These are phyloP conservation scores for Hyles lineata DNA, from an alignment of 2,888 invertebrate species.

Conservation along the genomic window DNA sequence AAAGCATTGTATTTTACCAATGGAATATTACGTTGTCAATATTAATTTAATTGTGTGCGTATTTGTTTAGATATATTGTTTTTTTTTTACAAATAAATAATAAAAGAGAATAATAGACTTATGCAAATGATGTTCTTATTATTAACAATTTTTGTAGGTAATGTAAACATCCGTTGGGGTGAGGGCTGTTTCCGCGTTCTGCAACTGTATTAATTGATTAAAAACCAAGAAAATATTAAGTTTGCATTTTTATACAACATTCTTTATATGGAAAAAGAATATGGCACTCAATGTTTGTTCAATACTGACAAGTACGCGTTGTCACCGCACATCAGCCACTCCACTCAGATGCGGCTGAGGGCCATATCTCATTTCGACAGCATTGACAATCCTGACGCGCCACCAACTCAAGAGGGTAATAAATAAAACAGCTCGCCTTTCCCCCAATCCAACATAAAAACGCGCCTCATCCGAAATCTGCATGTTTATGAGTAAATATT, in stretches of 20 bases:
- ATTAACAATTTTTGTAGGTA: too few species aligned
- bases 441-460: constrained; percentile 82
- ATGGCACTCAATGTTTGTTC: neutral
- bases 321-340: constrained; percentile 31
- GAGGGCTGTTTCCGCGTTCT: too few species aligned
- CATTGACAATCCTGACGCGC: constrained; percentile 65
- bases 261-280: neutral
- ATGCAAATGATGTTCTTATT: too few species aligned
- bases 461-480: constrained; percentile 83
- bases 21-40: too few species aligned
- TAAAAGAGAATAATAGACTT: too few species aligned
- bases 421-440: constrained; percentile 82
- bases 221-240: too few species aligned
- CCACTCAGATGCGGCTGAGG: constrained; percentile 59
- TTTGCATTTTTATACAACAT: neutral
- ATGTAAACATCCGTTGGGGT: too few species aligned
- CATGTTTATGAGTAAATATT: constrained; percentile 84
- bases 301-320: constrained; percentile 1
- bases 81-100: too few species aligned
- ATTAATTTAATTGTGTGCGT: too few species aligned
- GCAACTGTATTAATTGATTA: too few species aligned
- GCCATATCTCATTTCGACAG: constrained; percentile 66
- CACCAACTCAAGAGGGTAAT: constrained; percentile 80
- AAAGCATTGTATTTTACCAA: too few species aligned
- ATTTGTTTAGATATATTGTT: too few species aligned